A percentile compares a stretch with the other conserved stretches of the same genome.
These are phyloP conservation scores for Natrix natrix DNA, from an alignment of 2,797 vertebrate genomes.

Conservation along the genomic window DNA sequence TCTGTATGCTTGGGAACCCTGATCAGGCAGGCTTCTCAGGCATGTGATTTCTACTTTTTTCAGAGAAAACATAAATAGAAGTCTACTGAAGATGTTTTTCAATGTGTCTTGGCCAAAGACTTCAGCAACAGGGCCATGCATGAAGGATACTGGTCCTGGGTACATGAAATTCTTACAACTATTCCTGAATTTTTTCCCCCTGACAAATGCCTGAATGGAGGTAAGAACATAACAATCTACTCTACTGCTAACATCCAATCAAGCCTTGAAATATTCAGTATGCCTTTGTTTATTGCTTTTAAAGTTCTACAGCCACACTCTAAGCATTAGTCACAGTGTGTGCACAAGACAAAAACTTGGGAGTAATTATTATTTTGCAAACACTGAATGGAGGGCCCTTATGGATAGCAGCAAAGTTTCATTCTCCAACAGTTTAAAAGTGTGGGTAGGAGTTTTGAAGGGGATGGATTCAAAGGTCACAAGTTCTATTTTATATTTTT, in stretches of 20 bases:
- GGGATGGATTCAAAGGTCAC: neutral
- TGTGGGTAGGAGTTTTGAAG: neutral
- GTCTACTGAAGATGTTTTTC: neutral
- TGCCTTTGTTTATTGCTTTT: neutral
- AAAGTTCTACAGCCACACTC: neutral
- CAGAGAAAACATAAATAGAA: neutral
- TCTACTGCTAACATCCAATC: neutral
- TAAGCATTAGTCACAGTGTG: neutral
- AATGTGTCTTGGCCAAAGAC: neutral
- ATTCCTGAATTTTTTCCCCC: neutral
- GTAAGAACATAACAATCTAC: neutral
- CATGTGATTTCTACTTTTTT: neutral
- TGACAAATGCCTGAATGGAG: neutral
- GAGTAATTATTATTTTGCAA: neutral
- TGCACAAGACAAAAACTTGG: neutral
- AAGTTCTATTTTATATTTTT: neutral
- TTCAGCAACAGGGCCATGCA: neutral
- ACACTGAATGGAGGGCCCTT: neutral
- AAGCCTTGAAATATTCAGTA: neutral
- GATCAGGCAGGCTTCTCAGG: neutral
- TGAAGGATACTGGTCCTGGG: neutral
- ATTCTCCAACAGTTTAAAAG: neutral
- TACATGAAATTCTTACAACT: neutral
- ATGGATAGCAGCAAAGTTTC: neutral
- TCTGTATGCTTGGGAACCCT: neutral